Evolutionary conservation across 2,888 invertebrate genomes (phyloP).

Genomic region (Pelosia muscerda): DNA sequence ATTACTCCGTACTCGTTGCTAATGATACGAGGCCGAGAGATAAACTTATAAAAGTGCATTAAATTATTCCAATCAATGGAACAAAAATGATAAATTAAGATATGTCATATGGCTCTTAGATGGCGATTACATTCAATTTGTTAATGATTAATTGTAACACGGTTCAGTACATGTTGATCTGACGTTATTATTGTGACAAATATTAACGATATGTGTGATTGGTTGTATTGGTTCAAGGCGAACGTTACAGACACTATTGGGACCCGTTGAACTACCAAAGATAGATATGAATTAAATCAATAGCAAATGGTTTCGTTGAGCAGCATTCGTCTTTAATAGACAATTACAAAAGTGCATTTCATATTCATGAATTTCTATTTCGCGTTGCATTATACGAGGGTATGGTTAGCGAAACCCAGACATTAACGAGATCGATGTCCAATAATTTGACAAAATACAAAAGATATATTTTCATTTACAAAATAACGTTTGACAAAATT

Average conservation of each 20-base stretch:
- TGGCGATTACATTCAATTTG: constrained; percentile 64
- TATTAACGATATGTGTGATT: constrained; percentile 46
- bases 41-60: constrained; percentile 55
- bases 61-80: constrained; percentile 65
- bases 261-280: constrained; percentile 2
- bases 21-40: constrained; percentile 48
- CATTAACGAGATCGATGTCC: too few relatives aligned
- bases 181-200: constrained; percentile 53
- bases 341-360: background rate
- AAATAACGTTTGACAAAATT: too few relatives aligned
- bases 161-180: constrained; percentile 50
- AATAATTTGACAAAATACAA: too few relatives aligned
- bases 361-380: too few relatives aligned
- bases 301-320: background rate
- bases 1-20: constrained; percentile 36
- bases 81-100: constrained; percentile 66
- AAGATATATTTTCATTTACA: too few relatives aligned
- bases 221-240: constrained; percentile 38
- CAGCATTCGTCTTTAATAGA: background rate
- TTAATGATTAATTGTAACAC: constrained; percentile 62
- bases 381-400: too few relatives aligned
- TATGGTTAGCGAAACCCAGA: background rate
- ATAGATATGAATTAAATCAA: constrained; percentile 2
- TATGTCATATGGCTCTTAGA: constrained; percentile 55
- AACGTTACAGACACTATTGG: constrained; percentile 14